phyloP scores from a whole-genome alignment of 2,888 invertebrate species.

The Scaptomyza cyrtandrae region DNA sequence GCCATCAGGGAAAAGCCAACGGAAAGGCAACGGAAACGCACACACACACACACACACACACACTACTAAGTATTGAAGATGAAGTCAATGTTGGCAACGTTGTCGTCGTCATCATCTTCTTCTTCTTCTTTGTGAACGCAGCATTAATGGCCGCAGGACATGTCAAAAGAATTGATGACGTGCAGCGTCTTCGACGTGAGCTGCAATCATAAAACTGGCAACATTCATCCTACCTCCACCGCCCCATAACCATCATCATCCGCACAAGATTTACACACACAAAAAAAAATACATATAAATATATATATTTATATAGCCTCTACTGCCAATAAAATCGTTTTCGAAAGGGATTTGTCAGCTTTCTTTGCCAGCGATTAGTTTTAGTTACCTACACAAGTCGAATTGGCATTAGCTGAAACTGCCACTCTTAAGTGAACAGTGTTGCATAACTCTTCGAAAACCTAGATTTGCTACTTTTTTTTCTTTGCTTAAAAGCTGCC shows the following conservation, averaged over 20 bases:
- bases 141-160: slow-evolving; percentile 78
- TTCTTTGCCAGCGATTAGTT: slow-evolving; percentile 62
- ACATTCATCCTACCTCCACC: slow-evolving; percentile 4
- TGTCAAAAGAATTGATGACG: slow-evolving; percentile 80
- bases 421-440: neutral
- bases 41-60: slow-evolving; percentile 30
- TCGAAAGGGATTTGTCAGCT: slow-evolving; percentile 61
- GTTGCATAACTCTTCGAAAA: neutral
- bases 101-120: slow-evolving; percentile 24
- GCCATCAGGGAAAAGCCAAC: slow-evolving; percentile 59
- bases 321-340: slow-evolving; percentile 53
- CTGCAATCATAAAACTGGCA: slow-evolving; percentile 68
- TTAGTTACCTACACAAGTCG: slow-evolving; percentile 27
- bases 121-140: slow-evolving; percentile 14
- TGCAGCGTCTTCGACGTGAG: slow-evolving; percentile 65
- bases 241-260: slow-evolving; percentile 3
- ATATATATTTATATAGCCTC: neutral
- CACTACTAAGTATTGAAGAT: neutral
- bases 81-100: slow-evolving; percentile 30
- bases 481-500: too few species aligned
- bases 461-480: too few species aligned
- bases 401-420: slow-evolving; percentile 25
- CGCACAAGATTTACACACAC: too few species aligned
- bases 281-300: neutral
- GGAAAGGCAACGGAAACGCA: slow-evolving; percentile 57